Percentiles rank a stretch among this genome's conserved stretches.
Conservation (phyloP, 2,888 invertebrate genomes). For the Heliconius ethilla region DNA sequence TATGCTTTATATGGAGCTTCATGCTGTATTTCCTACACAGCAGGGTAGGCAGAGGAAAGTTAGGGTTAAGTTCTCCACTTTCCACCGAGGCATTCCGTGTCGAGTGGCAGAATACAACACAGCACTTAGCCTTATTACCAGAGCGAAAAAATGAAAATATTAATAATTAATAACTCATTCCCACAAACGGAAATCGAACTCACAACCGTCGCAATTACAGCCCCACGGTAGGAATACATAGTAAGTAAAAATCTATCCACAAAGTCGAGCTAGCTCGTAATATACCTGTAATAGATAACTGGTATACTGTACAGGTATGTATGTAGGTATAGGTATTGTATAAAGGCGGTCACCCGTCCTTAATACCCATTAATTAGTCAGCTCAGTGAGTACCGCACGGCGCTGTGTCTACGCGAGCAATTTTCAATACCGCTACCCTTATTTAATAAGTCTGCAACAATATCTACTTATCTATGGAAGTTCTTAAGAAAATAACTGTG, state of each 20-base stretch:
- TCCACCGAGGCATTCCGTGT: too few relatives aligned
- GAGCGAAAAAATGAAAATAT: too few relatives aligned
- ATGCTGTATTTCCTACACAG: too few relatives aligned
- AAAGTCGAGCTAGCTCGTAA: neutral
- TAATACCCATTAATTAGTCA: conserved; percentile 21
- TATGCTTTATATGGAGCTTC: too few relatives aligned
- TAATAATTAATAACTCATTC: too few relatives aligned
- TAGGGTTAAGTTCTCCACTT: too few relatives aligned
- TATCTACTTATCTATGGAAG: neutral
- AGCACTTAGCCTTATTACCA: too few relatives aligned
- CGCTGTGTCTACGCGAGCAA: neutral
- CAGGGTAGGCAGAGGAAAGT: too few relatives aligned
- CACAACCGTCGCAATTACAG: too few relatives aligned
- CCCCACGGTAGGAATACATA: too few relatives aligned
- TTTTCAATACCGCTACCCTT: conserved; percentile 10
- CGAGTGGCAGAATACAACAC: too few relatives aligned
- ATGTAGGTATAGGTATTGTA: neutral
- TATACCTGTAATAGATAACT: neutral
- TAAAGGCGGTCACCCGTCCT: conserved; percentile 10
- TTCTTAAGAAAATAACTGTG: neutral
- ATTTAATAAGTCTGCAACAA: neutral
- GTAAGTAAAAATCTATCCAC: neutral
- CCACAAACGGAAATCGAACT: too few relatives aligned
- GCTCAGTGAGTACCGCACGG: conserved; percentile 1
- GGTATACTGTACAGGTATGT: neutral